Evolutionary conservation across 2,888 invertebrate genomes (phyloP).

Genomic region (Drosophila helvetica): DNA sequence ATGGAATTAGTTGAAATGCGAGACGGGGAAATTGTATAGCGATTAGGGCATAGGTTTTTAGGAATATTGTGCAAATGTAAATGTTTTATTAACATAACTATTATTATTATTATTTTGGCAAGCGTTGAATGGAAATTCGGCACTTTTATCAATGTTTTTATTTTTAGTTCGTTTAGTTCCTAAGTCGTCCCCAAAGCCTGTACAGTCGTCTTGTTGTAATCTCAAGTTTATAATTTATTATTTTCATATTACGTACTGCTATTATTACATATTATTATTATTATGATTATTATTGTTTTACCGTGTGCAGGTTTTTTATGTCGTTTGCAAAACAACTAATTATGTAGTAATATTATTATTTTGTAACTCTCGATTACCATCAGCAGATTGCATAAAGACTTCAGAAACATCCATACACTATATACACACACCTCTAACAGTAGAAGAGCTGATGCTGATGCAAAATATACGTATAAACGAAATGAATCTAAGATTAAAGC

Average conservation of each 20-base stretch:
- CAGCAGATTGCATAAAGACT: conserved; percentile 37
- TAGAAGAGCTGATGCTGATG: conserved; percentile 26
- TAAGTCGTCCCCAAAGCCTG: conserved; percentile 52
- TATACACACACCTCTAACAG: conserved; percentile 32
- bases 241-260: conserved; percentile 54
- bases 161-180: conserved; percentile 48
- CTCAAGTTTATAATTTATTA: conserved; percentile 67
- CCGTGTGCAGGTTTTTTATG: conserved; percentile 61
- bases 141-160: conserved; percentile 42
- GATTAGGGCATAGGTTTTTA: conserved; percentile 28
- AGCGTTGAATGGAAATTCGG: conserved; percentile 54
- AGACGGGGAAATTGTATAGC: conserved; percentile 27
- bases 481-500: conserved; percentile 75
- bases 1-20: conserved; percentile 56
- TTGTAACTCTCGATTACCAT: conserved; percentile 26
- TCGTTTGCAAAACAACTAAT: conserved; percentile 73
- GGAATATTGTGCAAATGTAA: conserved; percentile 49
- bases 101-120: conserved; percentile 50
- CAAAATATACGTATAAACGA: conserved; percentile 55
- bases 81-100: conserved; percentile 42
- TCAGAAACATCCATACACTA: conserved; percentile 17
- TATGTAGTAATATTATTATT: conserved; percentile 45
- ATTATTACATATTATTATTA: conserved; percentile 10
- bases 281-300: conserved; percentile 55
- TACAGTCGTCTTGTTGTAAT: conserved; percentile 72